Percentiles rank a stretch among this genome's conserved stretches.
These are phyloP conservation scores for Petrosia ficiformis DNA, from an alignment of 37 sponge, comb jelly and placozoan species.

Conservation along the genomic window DNA sequence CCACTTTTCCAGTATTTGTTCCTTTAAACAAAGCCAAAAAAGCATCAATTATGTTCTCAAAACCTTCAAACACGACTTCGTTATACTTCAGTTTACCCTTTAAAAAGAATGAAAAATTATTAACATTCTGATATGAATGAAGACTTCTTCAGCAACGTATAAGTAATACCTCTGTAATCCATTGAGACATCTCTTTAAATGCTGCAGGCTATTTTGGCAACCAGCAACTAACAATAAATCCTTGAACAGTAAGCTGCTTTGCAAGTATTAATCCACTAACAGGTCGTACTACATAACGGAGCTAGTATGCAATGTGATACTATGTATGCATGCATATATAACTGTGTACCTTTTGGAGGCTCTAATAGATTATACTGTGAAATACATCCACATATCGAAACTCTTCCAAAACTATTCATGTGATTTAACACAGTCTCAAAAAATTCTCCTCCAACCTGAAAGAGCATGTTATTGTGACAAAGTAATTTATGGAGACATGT, in stretches of 20 bases:
- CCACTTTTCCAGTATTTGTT: constrained; percentile 63
- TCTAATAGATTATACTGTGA: constrained; percentile 68
- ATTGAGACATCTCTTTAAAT: constrained; percentile 48
- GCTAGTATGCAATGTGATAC: no score
- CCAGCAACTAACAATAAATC: constrained; percentile 62
- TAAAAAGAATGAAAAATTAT: no score
- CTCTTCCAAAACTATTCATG: constrained; percentile 81
- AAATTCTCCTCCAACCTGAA: constrained; percentile 86
- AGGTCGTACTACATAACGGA: no score
- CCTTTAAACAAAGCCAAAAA: constrained; percentile 69
- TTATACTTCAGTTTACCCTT: constrained; percentile 63
- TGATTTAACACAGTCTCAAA: constrained; percentile 57
- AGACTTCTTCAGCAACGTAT: no score
- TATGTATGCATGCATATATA: no score
- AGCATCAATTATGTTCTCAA: constrained; percentile 83
- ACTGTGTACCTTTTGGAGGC: constrained; percentile 21
- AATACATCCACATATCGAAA: constrained; percentile 78
- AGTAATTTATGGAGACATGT: not conserved
- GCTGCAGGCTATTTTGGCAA: constrained; percentile 43
- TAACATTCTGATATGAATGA: no score
- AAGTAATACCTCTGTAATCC: constrained; percentile 84
- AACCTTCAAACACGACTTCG: constrained; percentile 68
- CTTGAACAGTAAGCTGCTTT: constrained; percentile 70
- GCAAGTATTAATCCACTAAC: no score
- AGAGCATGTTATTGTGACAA: not conserved